Evolutionary conservation across 2,113 vertebrate species (phyloP), one percentile per base, ranked within the genome.

Genomic region (Platichthys stellatus): DNA sequence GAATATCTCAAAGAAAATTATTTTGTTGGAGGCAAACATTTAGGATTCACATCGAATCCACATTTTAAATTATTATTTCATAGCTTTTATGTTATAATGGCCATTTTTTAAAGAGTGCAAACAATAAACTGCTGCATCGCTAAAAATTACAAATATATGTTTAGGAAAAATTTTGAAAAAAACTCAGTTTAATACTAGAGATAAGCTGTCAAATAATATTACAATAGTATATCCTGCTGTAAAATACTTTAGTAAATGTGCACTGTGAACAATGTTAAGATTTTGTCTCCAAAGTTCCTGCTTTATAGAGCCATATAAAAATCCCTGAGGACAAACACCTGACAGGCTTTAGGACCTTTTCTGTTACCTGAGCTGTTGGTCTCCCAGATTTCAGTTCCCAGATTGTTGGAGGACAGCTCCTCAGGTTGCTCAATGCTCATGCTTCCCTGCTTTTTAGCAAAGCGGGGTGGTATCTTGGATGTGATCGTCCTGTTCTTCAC

Each of bases 331-430:
- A 31, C 58, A 61, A 60, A 20, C 6, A 54, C 38, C 10, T 31
- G 31, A 31, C 31, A 31, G 5, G 31, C 5, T 11, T 54, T 54
- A n/a, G 51, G 20, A n/a, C 47, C 21, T 9, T 31, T 1, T 31
- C 35, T 6, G 9, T 23, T 76, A 99, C 98, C 96, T 84, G 96
- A 94, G 84, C 96, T 96, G 90, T 95, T 97, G 54, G 92, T 97
- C 91, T 99, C 98, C 98, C 98, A 99, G 88, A 99, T 99, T 91
- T 99, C 98, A 0, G 97, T 99, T 81, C 98, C 97, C 74, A 99
- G 89, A 89, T 94, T 97, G 87, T 92, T 97, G 40, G 96, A 92
- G 2, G 97, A 95, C 28, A 96, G 93, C 0, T 97, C 94, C 1
- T 98, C 97, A 0, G 94, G 87, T 35, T 97, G 98, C 62, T 99